Base-by-base conservation (phyloP, 2,888 invertebrate genomes). In the Parasteatoda lunata region DNA sequence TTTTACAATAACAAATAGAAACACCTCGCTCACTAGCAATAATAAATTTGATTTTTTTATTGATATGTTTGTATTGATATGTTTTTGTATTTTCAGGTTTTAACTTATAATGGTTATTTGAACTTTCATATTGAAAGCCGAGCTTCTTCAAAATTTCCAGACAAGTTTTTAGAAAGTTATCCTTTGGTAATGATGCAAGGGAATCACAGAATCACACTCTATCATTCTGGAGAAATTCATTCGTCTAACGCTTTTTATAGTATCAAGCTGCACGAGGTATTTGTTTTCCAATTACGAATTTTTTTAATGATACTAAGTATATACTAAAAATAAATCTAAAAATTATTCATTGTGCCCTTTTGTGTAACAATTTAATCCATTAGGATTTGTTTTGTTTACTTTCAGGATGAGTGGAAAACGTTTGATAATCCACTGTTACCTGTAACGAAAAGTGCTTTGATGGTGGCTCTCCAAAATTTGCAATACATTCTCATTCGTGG, bases 381-480 rank as follows among this genome's bases (percentile, higher is more conserved):
- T 59, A 59, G n/a, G 4, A 59, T 59, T 8, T 13, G 9, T 59
- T 9, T n/a, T 59, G n/a, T 59, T 59, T 59, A 13, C 69, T 88
- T 91, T 87, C 90, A 92, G 90, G 90, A 91, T 51, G 93, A 95
- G 81, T 98, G 98, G 98, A 93, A 93, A 89, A 92, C 94, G 90
- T 94, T 94, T 92, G 91, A 93, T 89, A 93, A 93, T 76, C 94
- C 94, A 0, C 91, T 92, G 73, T 90, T 91, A 8, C 91, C 92
- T 30, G 95, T 97, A 0, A 95, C 94, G 68, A 93, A 97, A 59
- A 94, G 95, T 86, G 95, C 96, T 54, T 93, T 99, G 91, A 97
- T 99, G 98, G 94, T 97, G n/a, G 96, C 97, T 0, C 93, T 99
- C 88, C 97, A 97, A 91, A 96, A 96, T 90, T 93, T 99, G 0